Evolutionary conservation across 2,888 invertebrate genomes (phyloP).

Genomic region (Thereva nobilitata): DNA sequence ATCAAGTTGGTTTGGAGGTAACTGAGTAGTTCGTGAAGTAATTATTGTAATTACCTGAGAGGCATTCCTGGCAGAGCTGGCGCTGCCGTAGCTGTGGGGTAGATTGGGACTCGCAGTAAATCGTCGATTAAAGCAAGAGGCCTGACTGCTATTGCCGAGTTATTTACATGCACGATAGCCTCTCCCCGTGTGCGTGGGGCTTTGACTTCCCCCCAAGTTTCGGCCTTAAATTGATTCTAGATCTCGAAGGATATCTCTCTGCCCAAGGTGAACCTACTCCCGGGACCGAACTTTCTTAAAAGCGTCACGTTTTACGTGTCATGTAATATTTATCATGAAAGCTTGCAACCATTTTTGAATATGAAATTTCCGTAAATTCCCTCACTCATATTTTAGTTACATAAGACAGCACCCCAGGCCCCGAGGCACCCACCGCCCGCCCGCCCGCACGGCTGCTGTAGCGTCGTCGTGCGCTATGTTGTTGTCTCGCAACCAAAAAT

Average conservation of each 20-base stretch:
- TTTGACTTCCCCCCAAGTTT: too few relatives aligned
- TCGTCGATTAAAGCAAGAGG: slow-evolving; percentile 12
- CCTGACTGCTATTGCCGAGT: slow-evolving; percentile 8
- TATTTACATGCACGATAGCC: neutral
- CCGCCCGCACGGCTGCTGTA: neutral
- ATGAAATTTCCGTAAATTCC: neutral
- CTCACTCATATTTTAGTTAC: too few relatives aligned
- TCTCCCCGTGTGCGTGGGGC: too few relatives aligned
- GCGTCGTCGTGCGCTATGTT: too few relatives aligned
- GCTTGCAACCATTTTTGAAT: slow-evolving; percentile 12
- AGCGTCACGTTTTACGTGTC: slow-evolving; percentile 17
- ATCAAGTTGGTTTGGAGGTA: slow-evolving; percentile 39
- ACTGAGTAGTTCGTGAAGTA: slow-evolving; percentile 40
- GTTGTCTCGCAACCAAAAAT: too few relatives aligned
- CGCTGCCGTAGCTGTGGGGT: slow-evolving; percentile 15
- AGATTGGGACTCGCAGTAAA: slow-evolving; percentile 24
- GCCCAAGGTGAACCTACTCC: too few relatives aligned
- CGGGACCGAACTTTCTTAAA: neutral
- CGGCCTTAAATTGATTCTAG: too few relatives aligned
- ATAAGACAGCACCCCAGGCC: neutral
- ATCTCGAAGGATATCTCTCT: too few relatives aligned
- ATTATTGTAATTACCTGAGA: slow-evolving; percentile 41
- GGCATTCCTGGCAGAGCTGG: slow-evolving; percentile 22
- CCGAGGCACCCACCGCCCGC: neutral
- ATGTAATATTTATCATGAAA: slow-evolving; percentile 21